These are phyloP conservation scores for Kuschelorhynchus macadamiae DNA, from an alignment of 2,888 invertebrate species.

Conservation along the genomic window DNA sequence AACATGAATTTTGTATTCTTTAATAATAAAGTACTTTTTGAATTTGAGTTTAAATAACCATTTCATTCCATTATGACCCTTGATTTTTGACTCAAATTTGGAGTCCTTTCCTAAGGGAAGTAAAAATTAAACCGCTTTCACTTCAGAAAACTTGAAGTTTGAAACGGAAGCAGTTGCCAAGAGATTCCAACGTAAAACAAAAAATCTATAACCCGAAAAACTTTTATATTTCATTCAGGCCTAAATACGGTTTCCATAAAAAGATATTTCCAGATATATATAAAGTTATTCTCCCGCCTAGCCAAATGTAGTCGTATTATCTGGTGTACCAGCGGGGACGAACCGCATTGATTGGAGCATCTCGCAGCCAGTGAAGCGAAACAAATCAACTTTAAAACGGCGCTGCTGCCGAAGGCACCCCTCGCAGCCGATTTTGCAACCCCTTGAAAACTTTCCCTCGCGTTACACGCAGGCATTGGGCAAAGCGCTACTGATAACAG, in stretches of 20 bases:
- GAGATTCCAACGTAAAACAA: too few species aligned
- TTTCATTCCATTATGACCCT: too few species aligned
- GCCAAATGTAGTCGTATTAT: constrained; percentile 29
- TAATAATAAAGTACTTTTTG: too few species aligned
- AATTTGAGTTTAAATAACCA: too few species aligned
- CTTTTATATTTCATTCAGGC: neutral
- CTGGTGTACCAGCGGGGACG: constrained; percentile 57
- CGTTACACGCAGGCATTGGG: constrained; percentile 43
- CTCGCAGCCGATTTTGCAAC: constrained; percentile 35
- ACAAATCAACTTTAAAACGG: constrained; percentile 69
- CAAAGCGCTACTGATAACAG: constrained; percentile 51
- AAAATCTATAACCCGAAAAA: too few species aligned
- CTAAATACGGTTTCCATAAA: neutral
- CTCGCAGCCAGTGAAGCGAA: constrained; percentile 69
- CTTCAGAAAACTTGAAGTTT: too few species aligned
- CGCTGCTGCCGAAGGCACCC: constrained; percentile 55
- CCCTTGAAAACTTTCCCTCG: constrained; percentile 41
- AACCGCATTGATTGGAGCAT: constrained; percentile 69
- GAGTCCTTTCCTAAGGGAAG: too few species aligned
- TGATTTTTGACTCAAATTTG: too few species aligned
- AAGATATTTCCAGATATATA: constrained; percentile 16
- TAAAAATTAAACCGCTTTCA: too few species aligned
- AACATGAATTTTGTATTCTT: too few species aligned
- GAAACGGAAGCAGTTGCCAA: too few species aligned
- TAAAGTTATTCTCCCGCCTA: constrained; percentile 25